These are phyloP conservation scores for Polymixis lichenea DNA, from an alignment of 2,888 invertebrate species.

Conservation along the genomic window DNA sequence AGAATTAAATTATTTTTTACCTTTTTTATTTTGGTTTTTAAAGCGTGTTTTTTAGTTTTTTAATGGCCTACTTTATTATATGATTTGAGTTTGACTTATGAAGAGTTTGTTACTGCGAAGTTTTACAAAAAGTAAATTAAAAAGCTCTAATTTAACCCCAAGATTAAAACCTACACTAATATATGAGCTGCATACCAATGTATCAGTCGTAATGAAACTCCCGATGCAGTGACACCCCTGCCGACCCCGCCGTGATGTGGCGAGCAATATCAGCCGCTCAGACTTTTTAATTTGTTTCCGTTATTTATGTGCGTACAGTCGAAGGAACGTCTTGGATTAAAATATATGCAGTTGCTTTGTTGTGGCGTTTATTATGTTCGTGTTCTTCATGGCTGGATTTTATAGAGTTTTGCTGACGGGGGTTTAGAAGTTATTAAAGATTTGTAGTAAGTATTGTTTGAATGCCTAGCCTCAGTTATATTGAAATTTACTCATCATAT, in stretches of 20 bases:
- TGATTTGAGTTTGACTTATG: background rate
- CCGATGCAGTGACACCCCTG: slow-evolving; percentile 51
- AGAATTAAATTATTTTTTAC: too few species aligned
- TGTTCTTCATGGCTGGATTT: background rate
- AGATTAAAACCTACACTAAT: slow-evolving; percentile 17
- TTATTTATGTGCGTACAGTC: slow-evolving; percentile 78
- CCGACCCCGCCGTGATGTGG: slow-evolving; percentile 53
- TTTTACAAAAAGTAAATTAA: background rate
- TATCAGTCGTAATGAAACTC: slow-evolving; percentile 42
- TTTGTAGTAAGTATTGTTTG: background rate
- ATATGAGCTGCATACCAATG: slow-evolving; percentile 32
- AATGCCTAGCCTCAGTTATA: background rate
- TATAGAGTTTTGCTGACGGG: background rate
- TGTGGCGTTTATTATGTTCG: background rate
- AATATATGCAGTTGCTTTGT: slow-evolving; percentile 50
- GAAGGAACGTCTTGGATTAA: slow-evolving; percentile 63
- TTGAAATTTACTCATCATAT: background rate
- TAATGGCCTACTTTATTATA: too few species aligned
- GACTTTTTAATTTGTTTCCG: slow-evolving; percentile 83
- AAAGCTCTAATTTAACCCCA: background rate
- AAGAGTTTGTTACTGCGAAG: background rate
- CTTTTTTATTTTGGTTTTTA: too few species aligned
- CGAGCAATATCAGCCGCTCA: slow-evolving; percentile 64
- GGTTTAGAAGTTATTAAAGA: background rate
- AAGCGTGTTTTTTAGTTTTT: too few species aligned